Evolutionary conservation across 2,888 invertebrate genomes (phyloP).

Genomic region (Aleiodes alternator): DNA sequence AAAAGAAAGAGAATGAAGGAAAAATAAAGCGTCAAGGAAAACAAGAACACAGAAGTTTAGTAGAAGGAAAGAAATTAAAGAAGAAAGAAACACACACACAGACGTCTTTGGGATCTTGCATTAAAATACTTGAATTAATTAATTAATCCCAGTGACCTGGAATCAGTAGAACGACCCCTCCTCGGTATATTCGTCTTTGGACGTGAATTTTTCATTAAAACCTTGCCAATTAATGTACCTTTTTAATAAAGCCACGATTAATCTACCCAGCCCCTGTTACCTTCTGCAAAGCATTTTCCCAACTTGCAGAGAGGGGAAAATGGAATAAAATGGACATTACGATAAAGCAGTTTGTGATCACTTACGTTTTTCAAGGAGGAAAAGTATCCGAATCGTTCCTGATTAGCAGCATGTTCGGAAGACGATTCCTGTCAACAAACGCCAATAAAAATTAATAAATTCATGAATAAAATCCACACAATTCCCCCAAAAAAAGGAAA

Average conservation of each 20-base stretch:
- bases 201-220: constrained; percentile 54
- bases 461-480: constrained; percentile 17
- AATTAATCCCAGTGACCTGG: constrained; percentile 43
- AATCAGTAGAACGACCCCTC: constrained; percentile 13
- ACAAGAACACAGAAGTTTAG: constrained; percentile 15
- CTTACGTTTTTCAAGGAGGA: constrained; percentile 73
- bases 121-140: constrained; percentile 28
- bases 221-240: constrained; percentile 59
- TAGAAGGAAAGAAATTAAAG: background rate
- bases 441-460: constrained; percentile 18
- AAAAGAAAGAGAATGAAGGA: constrained; percentile 7
- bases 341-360: constrained; percentile 46
- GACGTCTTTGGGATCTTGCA: background rate
- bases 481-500: background rate
- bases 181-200: constrained; percentile 28
- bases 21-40: constrained; percentile 8
- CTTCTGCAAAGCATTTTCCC: constrained; percentile 56
- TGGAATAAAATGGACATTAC: constrained; percentile 33
- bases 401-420: constrained; percentile 71
- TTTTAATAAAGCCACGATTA: constrained; percentile 59
- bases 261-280: constrained; percentile 48
- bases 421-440: constrained; percentile 66
- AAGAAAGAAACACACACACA: background rate
- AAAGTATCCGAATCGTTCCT: constrained; percentile 74
- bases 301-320: constrained; percentile 47